Evolutionary conservation across 2,113 vertebrate species (phyloP), one percentile per base, ranked within the genome.

Genomic region (Phyllopteryx taeniolatus): DNA sequence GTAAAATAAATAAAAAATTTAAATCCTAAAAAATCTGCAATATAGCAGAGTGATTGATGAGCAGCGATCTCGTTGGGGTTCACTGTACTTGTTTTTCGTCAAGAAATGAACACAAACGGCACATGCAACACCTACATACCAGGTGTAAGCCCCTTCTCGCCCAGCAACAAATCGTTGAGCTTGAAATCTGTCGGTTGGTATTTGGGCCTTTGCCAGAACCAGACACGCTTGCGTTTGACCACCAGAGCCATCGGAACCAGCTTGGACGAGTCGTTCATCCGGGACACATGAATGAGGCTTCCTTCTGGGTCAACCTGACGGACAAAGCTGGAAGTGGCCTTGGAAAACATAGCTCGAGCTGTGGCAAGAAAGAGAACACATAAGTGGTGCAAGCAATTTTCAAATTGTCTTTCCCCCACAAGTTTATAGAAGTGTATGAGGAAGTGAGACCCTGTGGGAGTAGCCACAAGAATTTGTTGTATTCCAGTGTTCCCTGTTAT

Each of bases 171-270:
- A 83, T 98, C 91, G 39, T 84, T 91, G 43, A 99, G 89, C 33
- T 84, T 94, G 82, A 95, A 93, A 22, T 92, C 89, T 31, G 96
- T 93, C 27, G 95, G 92, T 20, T 93, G 92, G 85, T 98, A 99
- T 76, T 95, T 98, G 22, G 95, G 91, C 61, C 80, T 94, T 86
- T 98, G 95, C 96, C 97, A 98, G 78, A 91, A 92, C 95, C 94
- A 96, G 35, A 81, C 72, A 61, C 82, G 92, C 27, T 85, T 95
- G 75, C 90, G 93, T 85, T 98, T 98, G 0, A 93, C 88, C 5
- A 98, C 92, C n/a, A 99, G 90, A 15, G 90, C 92, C 83, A 95
- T 92, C 68, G 94, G 93, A 17, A 94, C 89, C 70, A 96, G 85
- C 65, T 95, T 97, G 71, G 94, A 87, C 0, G 95, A 95, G 80